phyloP scores from a whole-genome alignment of 2,113 vertebrate genomes.

The Ramphastos sulfuratus region DNA sequence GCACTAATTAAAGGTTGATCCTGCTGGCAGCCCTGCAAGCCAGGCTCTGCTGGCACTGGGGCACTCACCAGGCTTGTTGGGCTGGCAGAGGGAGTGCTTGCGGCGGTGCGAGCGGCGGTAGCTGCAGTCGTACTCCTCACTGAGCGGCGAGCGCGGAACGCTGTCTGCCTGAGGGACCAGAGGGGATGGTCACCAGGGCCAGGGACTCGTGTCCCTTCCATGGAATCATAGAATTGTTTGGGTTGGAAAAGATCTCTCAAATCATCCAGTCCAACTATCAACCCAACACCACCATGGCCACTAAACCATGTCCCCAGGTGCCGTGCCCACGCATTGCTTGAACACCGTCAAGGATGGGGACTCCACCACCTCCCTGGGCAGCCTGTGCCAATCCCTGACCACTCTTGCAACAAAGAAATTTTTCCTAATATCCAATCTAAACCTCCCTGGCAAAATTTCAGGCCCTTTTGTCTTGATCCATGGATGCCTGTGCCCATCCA shows the following conservation, averaged over 20 bases:
- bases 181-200: background rate
- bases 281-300: too few relatives aligned
- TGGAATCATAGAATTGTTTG: background rate
- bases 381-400: too few relatives aligned
- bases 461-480: too few relatives aligned
- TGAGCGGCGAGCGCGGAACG: slow-evolving; percentile 83
- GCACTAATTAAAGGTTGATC: background rate
- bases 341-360: too few relatives aligned
- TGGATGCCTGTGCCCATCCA: background rate
- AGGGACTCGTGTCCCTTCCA: background rate
- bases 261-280: too few relatives aligned
- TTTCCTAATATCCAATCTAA: too few relatives aligned
- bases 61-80: slow-evolving; percentile 84
- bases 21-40: background rate
- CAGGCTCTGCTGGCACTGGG: accelerated
- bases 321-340: too few relatives aligned
- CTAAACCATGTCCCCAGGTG: too few relatives aligned
- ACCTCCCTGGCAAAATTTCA: too few relatives aligned
- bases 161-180: slow-evolving; percentile 85
- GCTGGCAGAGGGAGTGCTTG: slow-evolving; percentile 75
- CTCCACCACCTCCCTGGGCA: too few relatives aligned
- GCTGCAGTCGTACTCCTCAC: slow-evolving; percentile 83
- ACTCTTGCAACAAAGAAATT: too few relatives aligned
- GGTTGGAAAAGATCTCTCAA: too few relatives aligned
- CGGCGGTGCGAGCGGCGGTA: slow-evolving; percentile 76